Evolutionary conservation across 2,113 vertebrate genomes (phyloP), one percentile per base, ranked within the genome.

Genomic region (Megaceryle maxima): DNA sequence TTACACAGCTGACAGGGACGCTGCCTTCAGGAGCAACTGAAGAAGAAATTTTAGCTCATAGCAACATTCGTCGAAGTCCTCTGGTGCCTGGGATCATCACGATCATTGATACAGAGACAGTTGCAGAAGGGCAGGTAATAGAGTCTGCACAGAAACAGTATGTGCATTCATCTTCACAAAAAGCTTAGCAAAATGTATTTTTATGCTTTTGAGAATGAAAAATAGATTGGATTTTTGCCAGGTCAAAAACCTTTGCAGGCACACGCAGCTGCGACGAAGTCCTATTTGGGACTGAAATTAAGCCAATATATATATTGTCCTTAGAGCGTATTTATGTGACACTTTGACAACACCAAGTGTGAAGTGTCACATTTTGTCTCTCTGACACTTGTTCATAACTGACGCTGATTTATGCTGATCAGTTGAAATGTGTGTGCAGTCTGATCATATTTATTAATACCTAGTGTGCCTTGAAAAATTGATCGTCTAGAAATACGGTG

Each of bases 91-190:
- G 99, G 0, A 98, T 99, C 67, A 98, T 99, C 97, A 99, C 99
- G 39, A 98, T 99, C 91, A 99, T 99, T n/a, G 99, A 99, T 93
- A 99, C 98, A 0, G 98, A 99, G 74, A 98, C 96, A 1, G 99
- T 99, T 53, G 99, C 98, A 11, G 99, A 99, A 92, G 99, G 99
- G 67, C 99, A 99, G 99, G 99, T 99, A 98, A 96, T 81, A 5
- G 5, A 46, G 35, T 17, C 46, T 9, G 21, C 83, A 8, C 66
- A 5, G 62, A 29, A 26, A 10, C 43, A 69, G 2, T 2, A 0
- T 5, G 5, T 19, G 25, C n/a, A 0, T 57, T 73, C 3, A 0
- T 1, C 35, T 13, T 37, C 44, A 3, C 4, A 9, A 5, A 22
- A 6, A 1, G 4, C 41, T 10, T 51, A 3, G 70, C 10, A 18